Percentiles rank a stretch among this genome's conserved stretches.
Evolutionary conservation across 2,113 vertebrate species (phyloP).

Genomic region (Mobula birostris): DNA sequence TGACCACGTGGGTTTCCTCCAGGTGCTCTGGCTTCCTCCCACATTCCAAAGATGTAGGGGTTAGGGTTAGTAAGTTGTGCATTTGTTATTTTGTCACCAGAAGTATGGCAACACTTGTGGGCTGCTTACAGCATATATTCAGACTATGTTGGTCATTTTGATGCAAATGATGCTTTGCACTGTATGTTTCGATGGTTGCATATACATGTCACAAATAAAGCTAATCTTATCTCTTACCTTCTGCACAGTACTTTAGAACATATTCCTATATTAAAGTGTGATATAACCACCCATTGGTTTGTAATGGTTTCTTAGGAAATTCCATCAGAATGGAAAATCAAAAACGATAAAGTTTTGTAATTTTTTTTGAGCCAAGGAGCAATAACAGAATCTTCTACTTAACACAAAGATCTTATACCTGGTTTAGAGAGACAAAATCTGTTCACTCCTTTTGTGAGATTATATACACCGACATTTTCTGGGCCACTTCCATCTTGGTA

Average conservation of each 20-base stretch:
- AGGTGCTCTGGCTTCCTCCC: no score
- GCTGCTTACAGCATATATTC: no score
- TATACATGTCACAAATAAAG: no score
- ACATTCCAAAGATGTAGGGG: no score
- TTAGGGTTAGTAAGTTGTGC: no score
- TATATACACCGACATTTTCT: conserved; percentile 94
- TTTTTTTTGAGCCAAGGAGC: background rate
- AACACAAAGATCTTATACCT: conserved; percentile 54
- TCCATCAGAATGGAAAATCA: background rate
- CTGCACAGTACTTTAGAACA: background rate
- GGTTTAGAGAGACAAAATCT: conserved; percentile 96
- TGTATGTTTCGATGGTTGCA: no score
- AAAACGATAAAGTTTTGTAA: background rate
- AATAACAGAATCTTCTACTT: background rate
- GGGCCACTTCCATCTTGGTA: conserved; percentile 94
- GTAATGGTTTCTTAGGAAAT: background rate
- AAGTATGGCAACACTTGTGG: no score
- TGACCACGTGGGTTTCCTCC: no score
- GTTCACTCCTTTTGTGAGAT: conserved; percentile 92
- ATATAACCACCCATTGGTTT: background rate
- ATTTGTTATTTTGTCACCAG: no score
- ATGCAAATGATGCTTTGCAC: no score
- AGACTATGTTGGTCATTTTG: no score
- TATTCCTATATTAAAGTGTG: background rate
- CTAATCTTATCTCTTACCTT: background rate